Percentiles rank a stretch among this genome's conserved stretches.
Conservation (phyloP, 2,797 vertebrate species). For the Onychomys arenicola region DNA sequence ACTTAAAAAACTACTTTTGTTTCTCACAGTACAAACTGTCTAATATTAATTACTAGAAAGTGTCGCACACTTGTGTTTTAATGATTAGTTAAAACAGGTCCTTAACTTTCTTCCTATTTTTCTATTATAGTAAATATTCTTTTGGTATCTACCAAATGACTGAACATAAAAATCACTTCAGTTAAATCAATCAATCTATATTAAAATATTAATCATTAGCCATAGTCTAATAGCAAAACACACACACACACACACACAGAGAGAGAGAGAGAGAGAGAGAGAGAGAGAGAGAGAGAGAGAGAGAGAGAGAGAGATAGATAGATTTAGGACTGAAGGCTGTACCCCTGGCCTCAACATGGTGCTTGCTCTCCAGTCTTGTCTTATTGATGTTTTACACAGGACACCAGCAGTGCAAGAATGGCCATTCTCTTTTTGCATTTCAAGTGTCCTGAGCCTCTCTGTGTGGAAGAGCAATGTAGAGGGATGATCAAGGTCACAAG, state of each 20-base stretch:
- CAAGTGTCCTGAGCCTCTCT: background rate
- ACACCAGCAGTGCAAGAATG: fast-evolving
- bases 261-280: too few species aligned
- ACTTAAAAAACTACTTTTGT: background rate
- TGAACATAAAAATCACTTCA: background rate
- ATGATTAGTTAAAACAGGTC: background rate
- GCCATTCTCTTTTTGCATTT: background rate
- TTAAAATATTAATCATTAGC: background rate
- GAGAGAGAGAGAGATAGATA: too few species aligned
- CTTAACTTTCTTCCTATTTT: background rate
- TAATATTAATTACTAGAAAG: background rate
- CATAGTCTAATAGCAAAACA: background rate
- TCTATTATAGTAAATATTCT: background rate
- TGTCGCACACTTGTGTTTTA: background rate
- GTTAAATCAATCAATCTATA: background rate
- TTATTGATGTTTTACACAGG: too few species aligned
- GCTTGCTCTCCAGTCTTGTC: background rate
- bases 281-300: too few species aligned
- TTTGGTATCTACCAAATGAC: background rate
- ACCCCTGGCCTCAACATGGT: too few species aligned
- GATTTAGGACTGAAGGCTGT: background rate
- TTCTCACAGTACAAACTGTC: background rate
- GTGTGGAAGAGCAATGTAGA: background rate
- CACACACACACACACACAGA: too few species aligned
- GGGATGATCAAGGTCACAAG: background rate